These are phyloP conservation scores for Muscicapa comitata DNA, from an alignment of 2,797 vertebrate genomes.

Conservation along the genomic window DNA sequence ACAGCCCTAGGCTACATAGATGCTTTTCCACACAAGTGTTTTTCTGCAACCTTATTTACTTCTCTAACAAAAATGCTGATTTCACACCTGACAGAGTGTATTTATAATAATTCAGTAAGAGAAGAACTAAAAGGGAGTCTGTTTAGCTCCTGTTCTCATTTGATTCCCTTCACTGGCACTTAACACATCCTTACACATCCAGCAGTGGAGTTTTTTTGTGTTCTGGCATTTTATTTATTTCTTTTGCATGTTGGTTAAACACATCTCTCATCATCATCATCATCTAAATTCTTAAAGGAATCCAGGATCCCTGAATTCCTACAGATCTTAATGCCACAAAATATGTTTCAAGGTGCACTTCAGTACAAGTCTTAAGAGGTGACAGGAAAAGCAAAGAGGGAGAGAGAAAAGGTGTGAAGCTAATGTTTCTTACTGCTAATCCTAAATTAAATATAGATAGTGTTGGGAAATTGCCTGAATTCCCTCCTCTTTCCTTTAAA, in stretches of 20 bases:
- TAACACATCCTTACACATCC: neutral
- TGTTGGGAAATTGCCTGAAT: neutral
- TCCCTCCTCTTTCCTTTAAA: neutral
- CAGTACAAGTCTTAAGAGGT: neutral
- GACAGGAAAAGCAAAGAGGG: neutral
- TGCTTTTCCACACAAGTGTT: neutral
- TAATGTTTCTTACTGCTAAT: neutral
- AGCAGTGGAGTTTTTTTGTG: accelerated
- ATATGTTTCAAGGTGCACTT: neutral
- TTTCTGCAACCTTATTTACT: neutral
- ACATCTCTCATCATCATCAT: neutral
- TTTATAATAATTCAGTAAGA: neutral
- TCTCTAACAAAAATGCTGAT: neutral
- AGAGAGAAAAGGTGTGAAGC: neutral
- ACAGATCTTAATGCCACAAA: neutral
- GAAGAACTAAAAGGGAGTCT: neutral
- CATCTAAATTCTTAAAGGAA: neutral
- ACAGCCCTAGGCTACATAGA: neutral
- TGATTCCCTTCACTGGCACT: neutral
- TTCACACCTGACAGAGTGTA: slow-evolving; percentile 8
- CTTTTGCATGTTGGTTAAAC: neutral
- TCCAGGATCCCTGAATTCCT: neutral
- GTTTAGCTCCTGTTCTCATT: neutral
- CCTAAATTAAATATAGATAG: neutral
- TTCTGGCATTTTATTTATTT: neutral